Evolutionary conservation across 2,888 invertebrate genomes (phyloP), one percentile per base, ranked within the genome.

Genomic region (Steinernema carpocapsae): DNA sequence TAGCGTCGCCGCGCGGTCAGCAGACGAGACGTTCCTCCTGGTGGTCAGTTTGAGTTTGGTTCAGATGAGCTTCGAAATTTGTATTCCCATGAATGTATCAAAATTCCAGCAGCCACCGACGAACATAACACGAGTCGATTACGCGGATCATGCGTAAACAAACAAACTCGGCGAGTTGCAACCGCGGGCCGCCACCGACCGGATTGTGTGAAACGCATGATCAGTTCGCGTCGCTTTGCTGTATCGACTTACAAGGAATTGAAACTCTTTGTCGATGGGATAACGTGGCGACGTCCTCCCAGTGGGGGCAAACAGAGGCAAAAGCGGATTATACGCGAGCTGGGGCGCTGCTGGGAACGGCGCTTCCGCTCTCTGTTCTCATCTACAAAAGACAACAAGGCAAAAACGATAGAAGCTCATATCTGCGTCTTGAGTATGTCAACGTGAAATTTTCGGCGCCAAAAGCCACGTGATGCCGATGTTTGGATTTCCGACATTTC

Each of bases 201-300:
- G 64, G 64, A 64, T 64, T 64, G 29, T 64, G 64, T 26, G 64
- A 64, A 64, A 64, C 64, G 64, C 64, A 64, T 64, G 64, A 64
- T 64, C 64, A 64, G 64, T 17, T 64, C 64, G 29, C 64, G 7
- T 1, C 32, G 64, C 64, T 64, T 64, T 64, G 37, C 64, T 64
- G 64, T 64, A 64, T 64, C 64, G 32, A 64, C 64, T 64, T 64
- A 64, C 64, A 64, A 64, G 64, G 64, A 37, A 32, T 17, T 6
- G 32, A 64, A 64, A 64, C 64, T 64, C 64, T 64, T 64, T 64
- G 64, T 64, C 64, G 64, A 64, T 64, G 64, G 64, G 64, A 64
- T 64, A 64, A 64, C 29, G 64, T 29, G 64, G 24, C 32, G 64
- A 14, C 64, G 64, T 64, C 32, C 32, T 64, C 64, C 64, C 29